Conservation (phyloP, 2,797 vertebrate genomes). For the Myotis daubentonii region DNA sequence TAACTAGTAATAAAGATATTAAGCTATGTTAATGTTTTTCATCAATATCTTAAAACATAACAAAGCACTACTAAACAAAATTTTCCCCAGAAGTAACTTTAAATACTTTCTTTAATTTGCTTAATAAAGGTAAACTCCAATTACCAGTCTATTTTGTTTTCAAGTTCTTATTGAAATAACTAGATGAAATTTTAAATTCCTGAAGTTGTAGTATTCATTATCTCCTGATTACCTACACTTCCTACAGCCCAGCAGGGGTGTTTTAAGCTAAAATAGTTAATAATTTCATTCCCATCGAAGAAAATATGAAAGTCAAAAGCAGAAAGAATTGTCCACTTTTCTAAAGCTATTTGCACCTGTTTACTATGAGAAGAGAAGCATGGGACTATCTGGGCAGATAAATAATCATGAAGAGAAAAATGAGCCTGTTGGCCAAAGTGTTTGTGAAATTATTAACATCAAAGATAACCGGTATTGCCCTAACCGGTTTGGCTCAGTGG, state of each 20-base stretch:
- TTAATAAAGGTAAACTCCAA: slow-evolving; percentile 48
- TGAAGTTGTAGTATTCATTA: slow-evolving; percentile 25
- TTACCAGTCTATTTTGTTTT: slow-evolving; percentile 31
- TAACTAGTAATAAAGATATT: neutral
- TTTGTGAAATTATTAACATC: slow-evolving; percentile 12
- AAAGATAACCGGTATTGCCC: neutral
- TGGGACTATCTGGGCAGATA: neutral
- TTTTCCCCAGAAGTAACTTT: slow-evolving; percentile 22
- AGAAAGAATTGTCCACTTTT: neutral
- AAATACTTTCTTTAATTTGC: slow-evolving; percentile 9
- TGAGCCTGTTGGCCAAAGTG: neutral
- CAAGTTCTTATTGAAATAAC: slow-evolving; percentile 54
- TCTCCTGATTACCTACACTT: slow-evolving; percentile 42
- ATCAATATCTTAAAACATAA: slow-evolving; percentile 28
- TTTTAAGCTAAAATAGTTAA: slow-evolving; percentile 53
- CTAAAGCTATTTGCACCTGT: neutral
- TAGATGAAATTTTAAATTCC: slow-evolving; percentile 57
- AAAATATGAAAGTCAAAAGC: neutral
- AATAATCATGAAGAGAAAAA: neutral
- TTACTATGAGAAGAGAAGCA: neutral
- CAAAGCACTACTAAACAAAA: slow-evolving; percentile 9
- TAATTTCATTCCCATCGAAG: slow-evolving; percentile 20
- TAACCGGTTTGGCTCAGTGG: too few species aligned
- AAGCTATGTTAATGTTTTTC: slow-evolving; percentile 28
- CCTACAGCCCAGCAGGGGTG: neutral